Conservation (phyloP, 2,888 invertebrate species). For the Acholoe squamosa region DNA sequence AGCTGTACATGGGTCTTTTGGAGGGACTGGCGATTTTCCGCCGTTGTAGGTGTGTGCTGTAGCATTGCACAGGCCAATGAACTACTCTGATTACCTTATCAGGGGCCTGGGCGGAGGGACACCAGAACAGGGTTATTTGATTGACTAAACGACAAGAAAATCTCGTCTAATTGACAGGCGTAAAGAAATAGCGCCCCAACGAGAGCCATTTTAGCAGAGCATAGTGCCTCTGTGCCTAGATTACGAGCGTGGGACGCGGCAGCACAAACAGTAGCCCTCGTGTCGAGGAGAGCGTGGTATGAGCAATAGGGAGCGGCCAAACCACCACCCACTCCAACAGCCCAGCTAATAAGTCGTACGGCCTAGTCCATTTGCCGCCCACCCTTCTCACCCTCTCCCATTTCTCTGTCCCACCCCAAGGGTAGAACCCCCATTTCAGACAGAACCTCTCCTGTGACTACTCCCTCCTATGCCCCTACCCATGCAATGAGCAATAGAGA, state of each 20-base stretch:
- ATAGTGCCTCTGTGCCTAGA: neutral
- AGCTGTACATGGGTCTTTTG: neutral
- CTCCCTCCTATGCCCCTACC: neutral
- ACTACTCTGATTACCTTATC: slow-evolving; percentile 25
- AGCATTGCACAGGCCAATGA: neutral
- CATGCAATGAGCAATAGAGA: neutral
- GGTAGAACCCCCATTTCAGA: neutral
- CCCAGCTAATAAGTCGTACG: slow-evolving; percentile 41
- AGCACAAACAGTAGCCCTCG: neutral
- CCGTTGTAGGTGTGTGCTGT: neutral
- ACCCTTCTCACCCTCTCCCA: neutral
- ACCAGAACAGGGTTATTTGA: neutral
- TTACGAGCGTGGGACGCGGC: slow-evolving; percentile 24
- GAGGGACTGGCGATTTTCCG: neutral
- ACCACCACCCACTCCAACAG: neutral
- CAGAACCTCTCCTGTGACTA: neutral
- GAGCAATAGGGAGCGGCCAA: slow-evolving; percentile 7
- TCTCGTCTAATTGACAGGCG: slow-evolving; percentile 40
- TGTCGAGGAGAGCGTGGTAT: neutral
- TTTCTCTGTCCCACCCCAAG: neutral
- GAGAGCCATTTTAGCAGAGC: neutral
- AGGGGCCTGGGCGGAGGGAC: neutral
- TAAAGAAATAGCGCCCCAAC: neutral
- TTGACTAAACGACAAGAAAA: slow-evolving; percentile 44
- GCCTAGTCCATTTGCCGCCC: neutral